Base-by-base conservation (phyloP, 2,113 vertebrate genomes). In the Clarias macrocephalus region DNA sequence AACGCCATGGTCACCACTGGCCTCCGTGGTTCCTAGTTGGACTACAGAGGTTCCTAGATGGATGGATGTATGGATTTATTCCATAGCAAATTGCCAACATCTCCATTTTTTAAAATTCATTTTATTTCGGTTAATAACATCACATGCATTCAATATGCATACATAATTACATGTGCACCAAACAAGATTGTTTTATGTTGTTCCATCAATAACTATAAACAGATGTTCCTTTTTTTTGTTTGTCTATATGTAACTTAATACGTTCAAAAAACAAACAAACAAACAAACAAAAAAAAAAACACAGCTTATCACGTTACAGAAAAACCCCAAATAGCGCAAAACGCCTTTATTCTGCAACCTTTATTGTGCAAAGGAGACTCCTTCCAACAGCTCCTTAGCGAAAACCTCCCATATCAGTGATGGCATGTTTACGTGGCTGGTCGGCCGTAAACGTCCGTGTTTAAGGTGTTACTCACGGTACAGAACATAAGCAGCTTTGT, bases 21-120 rank as follows among this genome's bases (percentile, higher is more conserved):
- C 7, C 48, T 48, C 48, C 48, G 6, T 8, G 7, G 48, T 48
- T 48, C 48, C 48, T 48, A 48, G 48, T 48, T 48, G 48, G 48
- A 48, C 48, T 8, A 48, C 48, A 48, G 48, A 48, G 48, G 48
- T 48, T 48, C 48, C 48, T 48, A 8, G 48, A 48, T 8, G 48
- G 48, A 48, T 48, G 48, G 7, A 48, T n/a, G n/a, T n/a, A n/a
- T 48, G 48, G 48, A 48, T 48, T 48, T 8, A 8, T 2, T 93
- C 92, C 93, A 91, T 5, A 68, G 13, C n/a, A 68, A 30, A 30
- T 28, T 68, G 28, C n/a, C 65, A 66, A 66, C 3, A 66, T 12
- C 13, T n/a, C n/a, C 0, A 16, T 66, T 13, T 66, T 66, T 48
- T 6, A 42, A 42, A 42, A 42, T 2, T 37, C 0, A 37, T 37